A percentile compares a stretch with the other conserved stretches of the same genome.
These are phyloP conservation scores for Dipus sagitta DNA, from an alignment of 2,797 vertebrate species.

Conservation along the genomic window DNA sequence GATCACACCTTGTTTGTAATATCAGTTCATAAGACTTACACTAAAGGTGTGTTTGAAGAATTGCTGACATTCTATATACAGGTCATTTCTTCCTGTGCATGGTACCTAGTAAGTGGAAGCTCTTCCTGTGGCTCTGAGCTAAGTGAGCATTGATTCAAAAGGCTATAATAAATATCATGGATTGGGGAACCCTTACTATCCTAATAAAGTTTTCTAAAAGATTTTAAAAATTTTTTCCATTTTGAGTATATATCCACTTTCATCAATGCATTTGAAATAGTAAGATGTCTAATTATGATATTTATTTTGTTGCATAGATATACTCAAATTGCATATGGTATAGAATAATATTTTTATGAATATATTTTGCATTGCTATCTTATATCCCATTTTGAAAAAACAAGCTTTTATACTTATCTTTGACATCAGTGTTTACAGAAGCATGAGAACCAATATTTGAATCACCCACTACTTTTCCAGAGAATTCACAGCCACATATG, in stretches of 20 bases:
- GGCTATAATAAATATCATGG: background rate
- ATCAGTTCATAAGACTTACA: background rate
- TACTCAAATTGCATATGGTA: background rate
- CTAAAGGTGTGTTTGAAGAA: conserved; percentile 34
- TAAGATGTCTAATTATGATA: conserved; percentile 35
- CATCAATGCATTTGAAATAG: conserved; percentile 38
- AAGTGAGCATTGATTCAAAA: conserved; percentile 10
- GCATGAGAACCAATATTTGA: background rate
- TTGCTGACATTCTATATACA: background rate
- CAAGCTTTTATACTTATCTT: background rate
- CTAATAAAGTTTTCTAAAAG: background rate
- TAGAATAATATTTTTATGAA: conserved; percentile 43
- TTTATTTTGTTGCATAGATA: conserved; percentile 29
- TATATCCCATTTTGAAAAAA: conserved; percentile 49
- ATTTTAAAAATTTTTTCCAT: background rate
- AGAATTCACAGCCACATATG: conserved; percentile 34
- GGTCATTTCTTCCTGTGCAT: background rate
- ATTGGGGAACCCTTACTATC: background rate
- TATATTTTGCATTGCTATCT: background rate
- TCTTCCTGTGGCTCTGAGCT: background rate
- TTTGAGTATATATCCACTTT: conserved; percentile 34
- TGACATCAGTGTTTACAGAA: conserved; percentile 56
- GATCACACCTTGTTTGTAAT: conserved; percentile 40
- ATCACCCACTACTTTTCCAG: conserved; percentile 13
- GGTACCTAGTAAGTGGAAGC: background rate